Base-by-base conservation (phyloP, 2,888 invertebrate species). In the Plagiodera versicolora region DNA sequence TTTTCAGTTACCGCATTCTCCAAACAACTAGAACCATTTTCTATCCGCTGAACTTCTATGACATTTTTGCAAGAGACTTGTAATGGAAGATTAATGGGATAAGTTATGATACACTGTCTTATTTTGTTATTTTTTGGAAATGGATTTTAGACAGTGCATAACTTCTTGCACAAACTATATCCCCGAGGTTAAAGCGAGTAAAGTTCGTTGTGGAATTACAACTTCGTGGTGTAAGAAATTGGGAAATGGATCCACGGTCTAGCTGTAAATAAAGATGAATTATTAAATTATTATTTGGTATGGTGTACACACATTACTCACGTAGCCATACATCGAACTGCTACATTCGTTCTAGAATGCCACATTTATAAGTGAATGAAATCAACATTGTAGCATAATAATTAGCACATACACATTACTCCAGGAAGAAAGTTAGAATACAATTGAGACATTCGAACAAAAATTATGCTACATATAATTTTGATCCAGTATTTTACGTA, bases 51-150 rank as follows among this genome's bases (percentile, higher is more conserved):
- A 59, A 56, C 60, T 61, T 57, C 56, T 51, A 48, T 47, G 52
- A 47, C 19, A 52, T 55, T 32, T 52, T 52, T 52, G 3, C 45
- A 54, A 59, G 53, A 53, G 58, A 58, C 49, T 32, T 9, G 44
- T 64, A 64, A 61, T 64, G 64, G 58, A 64, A 61, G 58, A 59
- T 46, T 28, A 61, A 61, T 56, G 54, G 49, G 64, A 56, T 64
- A 61, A 58, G 56, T 64, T 64, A 64, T 64, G 58, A 61, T 64
- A 53, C 56, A 51, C 14, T 44, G 55, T 56, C 44, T 53, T 58
- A 56, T 58, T 54, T 28, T 54, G 48, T 47, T 59, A 24, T 24
- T 53, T 53, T 59, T 49, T 46, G 2, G 9, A 9, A 5, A 11
- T 32, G 32, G 32, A 32, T 32, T 32, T 11, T 32, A 11, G 32